Conservation (phyloP, 2,797 vertebrate genomes). For the Darevskia mixta region DNA sequence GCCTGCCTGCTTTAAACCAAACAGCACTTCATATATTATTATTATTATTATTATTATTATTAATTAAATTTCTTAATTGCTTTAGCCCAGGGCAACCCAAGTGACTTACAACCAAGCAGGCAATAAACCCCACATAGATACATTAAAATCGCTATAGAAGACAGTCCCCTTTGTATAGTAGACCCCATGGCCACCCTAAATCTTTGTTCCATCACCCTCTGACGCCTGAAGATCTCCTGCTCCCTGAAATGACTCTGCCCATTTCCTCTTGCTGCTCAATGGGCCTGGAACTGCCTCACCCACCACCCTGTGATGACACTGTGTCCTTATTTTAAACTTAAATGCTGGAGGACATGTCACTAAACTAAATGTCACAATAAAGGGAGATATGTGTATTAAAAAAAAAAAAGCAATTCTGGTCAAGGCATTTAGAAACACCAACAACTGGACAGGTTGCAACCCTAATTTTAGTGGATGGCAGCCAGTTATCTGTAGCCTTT, state of each 20-base stretch:
- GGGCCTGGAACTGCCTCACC: neutral
- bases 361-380: neutral
- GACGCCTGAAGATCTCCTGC: neutral
- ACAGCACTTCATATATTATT: no score
- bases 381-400: neutral
- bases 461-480: neutral
- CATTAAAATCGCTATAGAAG: no score
- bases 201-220: neutral
- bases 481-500: neutral
- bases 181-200: no score
- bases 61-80: no score
- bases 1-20: no score
- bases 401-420: neutral
- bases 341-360: neutral
- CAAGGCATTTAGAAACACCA: neutral
- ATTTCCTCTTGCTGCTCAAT: neutral
- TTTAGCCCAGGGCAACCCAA: no score
- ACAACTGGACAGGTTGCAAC: no score
- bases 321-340: neutral
- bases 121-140: no score
- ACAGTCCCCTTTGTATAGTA: no score
- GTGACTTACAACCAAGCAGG: no score
- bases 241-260: neutral
- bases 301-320: neutral
- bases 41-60: no score